Evolutionary conservation across 1,140 invertebrate species (phyloP).

Genomic region (Lepidurus apus): DNA sequence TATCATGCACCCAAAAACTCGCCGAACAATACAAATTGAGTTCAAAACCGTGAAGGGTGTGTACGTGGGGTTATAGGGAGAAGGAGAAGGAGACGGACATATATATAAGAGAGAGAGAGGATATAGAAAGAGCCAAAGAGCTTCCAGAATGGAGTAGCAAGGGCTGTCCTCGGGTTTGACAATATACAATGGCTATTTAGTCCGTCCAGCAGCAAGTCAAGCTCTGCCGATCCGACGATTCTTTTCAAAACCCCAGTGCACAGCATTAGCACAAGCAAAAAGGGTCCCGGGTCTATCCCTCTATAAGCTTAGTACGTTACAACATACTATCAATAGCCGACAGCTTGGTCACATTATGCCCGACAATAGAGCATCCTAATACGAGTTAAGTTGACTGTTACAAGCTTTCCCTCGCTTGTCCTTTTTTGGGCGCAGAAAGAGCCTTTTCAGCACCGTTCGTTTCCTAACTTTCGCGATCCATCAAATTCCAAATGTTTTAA

Average conservation of each 20-base stretch:
- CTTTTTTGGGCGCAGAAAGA: no score
- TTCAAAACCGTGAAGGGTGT: slow-evolving; percentile 3
- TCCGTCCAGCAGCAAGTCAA: neutral
- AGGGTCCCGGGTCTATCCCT: neutral
- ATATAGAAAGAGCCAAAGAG: no score
- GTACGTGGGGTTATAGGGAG: no score
- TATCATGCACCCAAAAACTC: neutral
- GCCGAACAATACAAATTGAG: slow-evolving; percentile 10
- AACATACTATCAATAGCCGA: slow-evolving; percentile 11
- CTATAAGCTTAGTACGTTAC: slow-evolving; percentile 1
- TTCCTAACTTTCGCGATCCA: no score
- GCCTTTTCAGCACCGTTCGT: no score
- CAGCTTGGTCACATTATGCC: slow-evolving; percentile 15
- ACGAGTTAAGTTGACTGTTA: slow-evolving; percentile 15
- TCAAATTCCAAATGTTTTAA: no score
- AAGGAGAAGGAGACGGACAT: no score
- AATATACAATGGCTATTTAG: slow-evolving; percentile 12
- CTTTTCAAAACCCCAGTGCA: neutral
- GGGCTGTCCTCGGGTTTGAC: neutral
- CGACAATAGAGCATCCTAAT: slow-evolving; percentile 9
- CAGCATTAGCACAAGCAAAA: neutral
- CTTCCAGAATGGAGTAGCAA: no score
- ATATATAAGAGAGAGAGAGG: no score
- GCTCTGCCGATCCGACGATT: neutral
- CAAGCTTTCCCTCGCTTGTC: neutral